phyloP scores from a whole-genome alignment of 2,113 vertebrate species.

The Rhinichthys klamathensis region DNA sequence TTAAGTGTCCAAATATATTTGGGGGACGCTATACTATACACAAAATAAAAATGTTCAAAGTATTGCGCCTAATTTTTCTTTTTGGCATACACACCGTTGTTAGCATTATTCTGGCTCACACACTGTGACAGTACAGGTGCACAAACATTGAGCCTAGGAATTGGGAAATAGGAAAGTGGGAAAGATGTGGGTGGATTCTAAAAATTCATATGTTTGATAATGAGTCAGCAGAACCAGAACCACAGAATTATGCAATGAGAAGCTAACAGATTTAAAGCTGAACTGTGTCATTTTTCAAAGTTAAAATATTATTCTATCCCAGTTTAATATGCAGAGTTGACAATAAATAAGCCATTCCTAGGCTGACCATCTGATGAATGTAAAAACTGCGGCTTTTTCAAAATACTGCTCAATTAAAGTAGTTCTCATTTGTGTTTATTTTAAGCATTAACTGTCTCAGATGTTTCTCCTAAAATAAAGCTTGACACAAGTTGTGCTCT shows the following conservation, averaged over 20 bases:
- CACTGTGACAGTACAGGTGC: not conserved
- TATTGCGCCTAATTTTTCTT: too few relatives aligned
- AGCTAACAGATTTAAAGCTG: conserved; percentile 5
- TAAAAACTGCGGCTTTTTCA: not conserved
- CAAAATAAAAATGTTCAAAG: too few relatives aligned
- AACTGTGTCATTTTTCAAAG: not conserved
- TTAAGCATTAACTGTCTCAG: not conserved
- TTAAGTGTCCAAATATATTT: too few relatives aligned
- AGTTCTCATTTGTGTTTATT: not conserved
- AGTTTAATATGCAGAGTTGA: not conserved
- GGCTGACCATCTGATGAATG: not conserved
- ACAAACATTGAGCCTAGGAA: not conserved
- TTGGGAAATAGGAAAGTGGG: not conserved
- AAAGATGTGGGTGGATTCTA: conserved; percentile 11
- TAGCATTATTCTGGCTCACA: not conserved
- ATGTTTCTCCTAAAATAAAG: too few relatives aligned
- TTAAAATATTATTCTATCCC: not conserved
- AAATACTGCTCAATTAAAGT: not conserved
- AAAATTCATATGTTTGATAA: not conserved
- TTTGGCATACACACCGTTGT: too few relatives aligned
- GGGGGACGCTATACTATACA: too few relatives aligned
- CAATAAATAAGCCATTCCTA: not conserved
- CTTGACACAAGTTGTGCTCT: too few relatives aligned
- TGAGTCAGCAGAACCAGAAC: conserved; percentile 28
- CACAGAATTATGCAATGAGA: not conserved